Evolutionary conservation across 2,888 invertebrate species (phyloP), one percentile per base, ranked within the genome.

Genomic region (Vanessa cardui): DNA sequence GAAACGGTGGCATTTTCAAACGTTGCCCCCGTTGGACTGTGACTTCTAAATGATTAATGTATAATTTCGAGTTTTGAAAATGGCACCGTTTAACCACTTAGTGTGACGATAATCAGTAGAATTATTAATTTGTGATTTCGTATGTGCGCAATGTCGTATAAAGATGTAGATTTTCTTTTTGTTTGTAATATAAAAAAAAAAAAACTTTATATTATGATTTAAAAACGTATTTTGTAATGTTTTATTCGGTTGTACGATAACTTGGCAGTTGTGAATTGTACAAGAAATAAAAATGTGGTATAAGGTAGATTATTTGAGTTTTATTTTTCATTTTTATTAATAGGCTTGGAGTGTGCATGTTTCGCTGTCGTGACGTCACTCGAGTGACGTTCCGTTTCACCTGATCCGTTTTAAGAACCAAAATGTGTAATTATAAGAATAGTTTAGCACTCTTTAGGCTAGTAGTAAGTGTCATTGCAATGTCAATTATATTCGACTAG

Each of bases 401-500:
- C 68, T 54, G 52, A 54, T 54, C 54, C 64, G 61, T 74, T 83
- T 77, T 88, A 87, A 83, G 88, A 89, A 90, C 89, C 89, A 88
- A 89, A 83, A 78, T 82, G 81, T 83, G 73, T 88, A 87, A 82
- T 78, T 87, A 77, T 90, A 90, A 90, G 90, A 79, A 84, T 89
- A 89, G 87, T 84, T 84, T 91, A 91, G 90, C 90, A 90, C 87
- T 85, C 78, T 85, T 83, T 90, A 91, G 89, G 85, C 83, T 92
- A 90, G 87, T 89, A 92, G 90, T 91, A 90, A 90, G 90, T 88
- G 89, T 90, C 88, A 89, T 90, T 85, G 90, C 89, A 85, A 90
- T 88, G 92, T 92, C 92, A 92, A 92, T 92, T 92, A 92, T 92
- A 92, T 92, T 89, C 85, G 87, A 91, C 87, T 92, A 92, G 92